phyloP scores from a whole-genome alignment of 2,113 vertebrate genomes.

The Lagenorhynchus albirostris region DNA sequence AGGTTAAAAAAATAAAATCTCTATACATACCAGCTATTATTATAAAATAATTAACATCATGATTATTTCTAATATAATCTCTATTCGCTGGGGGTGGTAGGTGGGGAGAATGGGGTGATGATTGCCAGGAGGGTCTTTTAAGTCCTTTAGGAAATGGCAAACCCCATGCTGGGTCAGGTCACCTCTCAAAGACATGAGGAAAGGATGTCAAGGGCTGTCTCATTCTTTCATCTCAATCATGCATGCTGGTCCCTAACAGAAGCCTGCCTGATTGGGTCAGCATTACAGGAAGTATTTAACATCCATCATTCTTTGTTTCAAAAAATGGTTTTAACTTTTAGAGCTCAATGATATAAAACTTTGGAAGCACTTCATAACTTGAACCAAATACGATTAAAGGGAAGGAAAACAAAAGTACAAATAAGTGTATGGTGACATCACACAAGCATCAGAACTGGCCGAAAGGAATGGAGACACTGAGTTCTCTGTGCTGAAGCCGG shows the following conservation, averaged over 20 bases:
- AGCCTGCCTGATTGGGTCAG: not conserved
- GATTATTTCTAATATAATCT: not conserved
- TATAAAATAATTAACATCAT: slow-evolving; percentile 45
- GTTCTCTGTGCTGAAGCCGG: not conserved
- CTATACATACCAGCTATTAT: not conserved
- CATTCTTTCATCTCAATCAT: not conserved
- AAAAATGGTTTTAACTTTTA: not conserved
- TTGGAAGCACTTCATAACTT: not conserved
- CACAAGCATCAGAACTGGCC: not conserved
- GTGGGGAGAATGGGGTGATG: not conserved
- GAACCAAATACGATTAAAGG: not conserved
- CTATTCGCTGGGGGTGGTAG: not conserved
- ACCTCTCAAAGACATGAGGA: slow-evolving; percentile 34
- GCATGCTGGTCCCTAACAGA: not conserved
- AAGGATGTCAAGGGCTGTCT: not conserved
- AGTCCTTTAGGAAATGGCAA: not conserved
- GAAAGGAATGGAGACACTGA: not conserved
- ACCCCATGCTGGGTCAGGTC: slow-evolving; percentile 24
- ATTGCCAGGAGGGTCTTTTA: not conserved
- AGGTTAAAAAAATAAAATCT: not conserved
- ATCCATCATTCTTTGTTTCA: not conserved
- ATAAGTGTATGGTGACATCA: not conserved
- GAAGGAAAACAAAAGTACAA: not conserved
- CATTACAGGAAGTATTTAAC: slow-evolving; percentile 31
- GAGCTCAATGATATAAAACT: not conserved